Conservation (phyloP, 2,797 vertebrate genomes). For the Muraenolepis orangiensis region DNA sequence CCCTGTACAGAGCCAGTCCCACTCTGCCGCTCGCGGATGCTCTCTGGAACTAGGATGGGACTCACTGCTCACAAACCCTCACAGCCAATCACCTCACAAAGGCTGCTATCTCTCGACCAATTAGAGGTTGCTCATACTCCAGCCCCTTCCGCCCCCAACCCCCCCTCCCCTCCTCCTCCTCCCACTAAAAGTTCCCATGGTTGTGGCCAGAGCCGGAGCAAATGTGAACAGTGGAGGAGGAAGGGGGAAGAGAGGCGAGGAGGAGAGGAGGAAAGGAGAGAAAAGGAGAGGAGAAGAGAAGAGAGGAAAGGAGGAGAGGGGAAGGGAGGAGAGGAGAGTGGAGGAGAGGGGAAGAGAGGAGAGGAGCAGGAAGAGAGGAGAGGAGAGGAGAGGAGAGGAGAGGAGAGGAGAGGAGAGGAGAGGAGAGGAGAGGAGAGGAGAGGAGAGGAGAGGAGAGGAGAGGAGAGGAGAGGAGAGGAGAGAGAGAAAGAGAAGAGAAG, state of each 20-base stretch:
- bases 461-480: conserved; percentile 19
- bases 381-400: background rate
- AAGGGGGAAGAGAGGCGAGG: background rate
- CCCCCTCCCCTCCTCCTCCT: background rate
- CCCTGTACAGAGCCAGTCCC: conserved; percentile 47
- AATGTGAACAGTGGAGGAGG: background rate
- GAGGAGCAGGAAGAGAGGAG: background rate
- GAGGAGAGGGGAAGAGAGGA: conserved; percentile 17
- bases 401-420: conserved; percentile 22
- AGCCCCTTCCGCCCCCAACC: conserved; percentile 19
- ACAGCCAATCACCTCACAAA: conserved; percentile 57
- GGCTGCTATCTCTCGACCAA: conserved; percentile 50
- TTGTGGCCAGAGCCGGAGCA: conserved; percentile 30
- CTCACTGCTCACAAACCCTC: conserved; percentile 53
- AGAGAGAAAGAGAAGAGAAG: background rate
- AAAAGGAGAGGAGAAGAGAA: background rate
- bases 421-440: background rate
- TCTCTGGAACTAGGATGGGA: conserved; percentile 67
- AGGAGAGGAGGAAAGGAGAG: background rate
- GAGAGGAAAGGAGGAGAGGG: no score
- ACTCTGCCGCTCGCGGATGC: conserved; percentile 62
- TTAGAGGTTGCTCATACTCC: conserved; percentile 23
- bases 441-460: background rate
- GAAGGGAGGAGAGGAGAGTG: conserved; percentile 5
- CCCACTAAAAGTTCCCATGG: conserved; percentile 58